phyloP scores from a whole-genome alignment of 2,113 vertebrate genomes.

The Microtus richardsoni region DNA sequence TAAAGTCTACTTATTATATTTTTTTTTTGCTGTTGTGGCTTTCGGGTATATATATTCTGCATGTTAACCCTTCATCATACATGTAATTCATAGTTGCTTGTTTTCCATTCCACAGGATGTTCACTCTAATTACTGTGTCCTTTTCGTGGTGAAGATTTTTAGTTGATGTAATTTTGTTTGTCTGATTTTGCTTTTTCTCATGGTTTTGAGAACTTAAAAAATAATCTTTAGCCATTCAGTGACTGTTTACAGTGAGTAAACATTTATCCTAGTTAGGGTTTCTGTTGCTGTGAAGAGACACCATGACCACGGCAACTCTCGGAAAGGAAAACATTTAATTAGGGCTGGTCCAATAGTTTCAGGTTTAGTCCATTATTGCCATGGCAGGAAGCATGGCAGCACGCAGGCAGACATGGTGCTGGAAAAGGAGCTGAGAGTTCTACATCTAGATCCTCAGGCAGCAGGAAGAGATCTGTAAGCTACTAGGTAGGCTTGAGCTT shows the following conservation, averaged over 20 bases:
- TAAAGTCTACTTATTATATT: not conserved
- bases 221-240: not conserved
- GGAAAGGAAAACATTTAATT: too few relatives aligned
- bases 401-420: too few relatives aligned
- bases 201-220: not conserved
- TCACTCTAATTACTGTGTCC: not conserved
- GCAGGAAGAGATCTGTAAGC: too few relatives aligned
- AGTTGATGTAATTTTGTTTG: not conserved
- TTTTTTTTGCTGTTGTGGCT: not conserved
- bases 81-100: not conserved
- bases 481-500: too few relatives aligned
- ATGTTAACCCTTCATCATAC: not conserved
- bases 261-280: not conserved
- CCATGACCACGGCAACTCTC: too few relatives aligned
- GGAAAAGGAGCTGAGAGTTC: too few relatives aligned
- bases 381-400: too few relatives aligned
- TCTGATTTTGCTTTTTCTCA: not conserved
- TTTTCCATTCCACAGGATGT: not conserved
- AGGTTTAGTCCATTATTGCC: too few relatives aligned
- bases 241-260: not conserved
- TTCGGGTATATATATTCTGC: not conserved
- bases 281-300: too few relatives aligned
- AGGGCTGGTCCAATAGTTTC: too few relatives aligned
- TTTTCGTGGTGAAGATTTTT: not conserved
- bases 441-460: too few relatives aligned